These are phyloP conservation scores for Dryococelus australis DNA, from an alignment of 2,888 invertebrate genomes.

Conservation along the genomic window DNA sequence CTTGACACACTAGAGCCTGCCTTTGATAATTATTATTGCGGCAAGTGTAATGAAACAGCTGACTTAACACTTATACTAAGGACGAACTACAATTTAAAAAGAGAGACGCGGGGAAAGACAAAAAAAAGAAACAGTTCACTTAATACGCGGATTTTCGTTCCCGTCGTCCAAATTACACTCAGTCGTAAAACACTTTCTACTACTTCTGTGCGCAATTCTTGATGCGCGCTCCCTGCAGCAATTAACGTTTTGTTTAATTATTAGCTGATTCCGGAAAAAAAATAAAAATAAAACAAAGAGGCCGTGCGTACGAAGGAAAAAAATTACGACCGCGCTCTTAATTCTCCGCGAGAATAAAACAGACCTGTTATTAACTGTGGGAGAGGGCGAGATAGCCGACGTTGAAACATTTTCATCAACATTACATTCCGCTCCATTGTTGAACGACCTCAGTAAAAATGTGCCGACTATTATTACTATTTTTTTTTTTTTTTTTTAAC, in stretches of 20 bases:
- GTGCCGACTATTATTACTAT: neutral
- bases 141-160: neutral
- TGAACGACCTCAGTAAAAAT: neutral
- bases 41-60: no score
- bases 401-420: neutral
- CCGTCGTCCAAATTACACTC: neutral
- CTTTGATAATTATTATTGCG: no score
- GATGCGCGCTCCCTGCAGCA: neutral
- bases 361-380: neutral
- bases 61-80: no score
- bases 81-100: neutral
- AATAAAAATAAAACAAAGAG: neutral
- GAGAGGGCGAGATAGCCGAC: neutral
- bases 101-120: no score
- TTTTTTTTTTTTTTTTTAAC: neutral
- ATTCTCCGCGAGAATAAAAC: neutral
- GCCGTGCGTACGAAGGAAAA: neutral
- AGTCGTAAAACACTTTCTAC: neutral
- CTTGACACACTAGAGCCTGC: no score
- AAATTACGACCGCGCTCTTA: neutral
- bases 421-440: neutral
- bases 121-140: neutral
- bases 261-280: neutral
- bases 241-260: constrained; percentile 13
- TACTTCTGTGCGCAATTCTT: neutral